Conservation (phyloP, 1,140 invertebrate species). For the Eubasilissa regina region DNA sequence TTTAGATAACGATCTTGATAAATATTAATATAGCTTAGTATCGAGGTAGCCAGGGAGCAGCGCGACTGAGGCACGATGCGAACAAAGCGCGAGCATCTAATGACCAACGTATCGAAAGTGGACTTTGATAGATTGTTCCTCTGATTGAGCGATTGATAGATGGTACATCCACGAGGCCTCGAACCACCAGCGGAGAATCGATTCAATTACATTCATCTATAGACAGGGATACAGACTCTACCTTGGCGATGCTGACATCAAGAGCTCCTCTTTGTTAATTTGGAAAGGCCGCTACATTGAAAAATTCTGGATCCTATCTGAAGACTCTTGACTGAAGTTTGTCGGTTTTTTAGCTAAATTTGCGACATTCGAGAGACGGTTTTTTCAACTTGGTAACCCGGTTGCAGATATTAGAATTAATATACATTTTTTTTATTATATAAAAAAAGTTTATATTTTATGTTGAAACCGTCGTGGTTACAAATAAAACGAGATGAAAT, state of each 20-base stretch:
- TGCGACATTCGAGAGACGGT: too few species aligned
- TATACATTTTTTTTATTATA: too few species aligned
- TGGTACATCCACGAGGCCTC: background rate
- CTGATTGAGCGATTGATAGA: conserved; percentile 47
- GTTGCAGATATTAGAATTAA: too few species aligned
- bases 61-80: conserved; percentile 2
- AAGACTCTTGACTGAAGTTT: too few species aligned
- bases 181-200: conserved; percentile 25
- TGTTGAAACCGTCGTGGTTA: too few species aligned
- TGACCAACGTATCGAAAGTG: conserved; percentile 34
- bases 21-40: conserved; percentile 5
- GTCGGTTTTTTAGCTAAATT: too few species aligned
- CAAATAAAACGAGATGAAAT: too few species aligned
- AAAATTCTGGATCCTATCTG: too few species aligned
- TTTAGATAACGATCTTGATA: background rate
- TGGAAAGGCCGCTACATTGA: background rate
- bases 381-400: too few species aligned
- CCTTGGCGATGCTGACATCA: background rate
- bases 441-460: too few species aligned
- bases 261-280: background rate
- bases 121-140: conserved; percentile 44
- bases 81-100: conserved; percentile 45
- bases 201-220: conserved; percentile 30
- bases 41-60: background rate
- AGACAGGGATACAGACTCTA: background rate